Conservation (phyloP, 2,888 invertebrate genomes). For the Hedychridium roseum region DNA sequence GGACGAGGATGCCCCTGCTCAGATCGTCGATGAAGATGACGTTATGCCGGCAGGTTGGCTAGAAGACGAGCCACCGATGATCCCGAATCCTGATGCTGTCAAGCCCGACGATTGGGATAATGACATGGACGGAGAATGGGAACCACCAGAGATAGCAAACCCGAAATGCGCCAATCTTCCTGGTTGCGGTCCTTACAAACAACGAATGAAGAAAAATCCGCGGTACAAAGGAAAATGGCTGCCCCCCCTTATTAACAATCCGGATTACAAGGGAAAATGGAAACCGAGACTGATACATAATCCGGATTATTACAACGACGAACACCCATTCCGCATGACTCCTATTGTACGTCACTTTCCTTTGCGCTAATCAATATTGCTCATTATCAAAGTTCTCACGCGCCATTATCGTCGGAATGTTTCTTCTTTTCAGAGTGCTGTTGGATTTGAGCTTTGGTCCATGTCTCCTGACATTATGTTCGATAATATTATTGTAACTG, state of each 20-base stretch:
- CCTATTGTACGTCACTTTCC: constrained; percentile 78
- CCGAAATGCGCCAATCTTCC: constrained; percentile 78
- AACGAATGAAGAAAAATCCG: constrained; percentile 87
- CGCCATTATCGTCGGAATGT: no score
- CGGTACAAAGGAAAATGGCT: constrained; percentile 94
- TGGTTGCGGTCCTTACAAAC: constrained; percentile 93
- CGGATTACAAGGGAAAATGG: constrained; percentile 97
- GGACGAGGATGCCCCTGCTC: constrained; percentile 94
- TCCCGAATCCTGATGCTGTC: constrained; percentile 84
- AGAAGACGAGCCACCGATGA: constrained; percentile 86
- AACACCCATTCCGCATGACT: constrained; percentile 88
- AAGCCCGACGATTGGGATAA: constrained; percentile 97
- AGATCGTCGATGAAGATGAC: constrained; percentile 86
- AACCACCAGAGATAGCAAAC: constrained; percentile 91
- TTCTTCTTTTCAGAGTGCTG: constrained; percentile 74
- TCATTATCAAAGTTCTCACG: no score
- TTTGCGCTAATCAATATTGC: no score
- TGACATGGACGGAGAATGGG: constrained; percentile 99
- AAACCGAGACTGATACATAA: constrained; percentile 85
- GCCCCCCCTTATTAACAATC: constrained; percentile 88
- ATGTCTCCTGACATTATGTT: constrained; percentile 95
- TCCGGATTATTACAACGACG: constrained; percentile 92
- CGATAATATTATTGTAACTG: constrained; percentile 93
- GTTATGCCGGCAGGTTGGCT: constrained; percentile 91
- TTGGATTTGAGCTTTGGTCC: constrained; percentile 98